Evolutionary conservation across 37 sponge, comb jelly and placozoan species (phyloP).

Genomic region (Diacarnus erythraeanus): DNA sequence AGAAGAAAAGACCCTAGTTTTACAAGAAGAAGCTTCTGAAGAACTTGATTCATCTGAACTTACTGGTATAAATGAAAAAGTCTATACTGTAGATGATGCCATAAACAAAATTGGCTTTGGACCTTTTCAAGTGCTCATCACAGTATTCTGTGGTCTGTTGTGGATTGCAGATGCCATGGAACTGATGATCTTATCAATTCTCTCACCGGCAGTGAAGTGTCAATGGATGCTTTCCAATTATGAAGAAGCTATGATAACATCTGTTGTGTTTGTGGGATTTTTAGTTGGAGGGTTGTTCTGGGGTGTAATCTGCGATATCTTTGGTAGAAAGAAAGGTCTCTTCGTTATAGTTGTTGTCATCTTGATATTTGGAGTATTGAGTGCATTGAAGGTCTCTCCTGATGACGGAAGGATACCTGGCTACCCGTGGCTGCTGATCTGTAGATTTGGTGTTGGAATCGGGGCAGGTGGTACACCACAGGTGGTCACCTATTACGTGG

Average conservation of each 20-base stretch:
- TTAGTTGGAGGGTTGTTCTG: conserved; percentile 57
- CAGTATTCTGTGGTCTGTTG: conserved; percentile 51
- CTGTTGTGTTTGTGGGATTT: conserved; percentile 73
- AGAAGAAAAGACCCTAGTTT: neutral
- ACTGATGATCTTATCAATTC: conserved; percentile 47
- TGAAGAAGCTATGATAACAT: conserved; percentile 51
- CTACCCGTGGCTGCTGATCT: conserved; percentile 40
- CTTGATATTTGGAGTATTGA: conserved; percentile 40
- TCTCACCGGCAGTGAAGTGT: conserved; percentile 43
- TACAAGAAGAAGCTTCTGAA: neutral
- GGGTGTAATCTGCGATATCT: conserved; percentile 50
- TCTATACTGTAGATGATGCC: conserved; percentile 80
- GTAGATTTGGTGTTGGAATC: conserved; percentile 50
- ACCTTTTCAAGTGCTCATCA: conserved; percentile 60
- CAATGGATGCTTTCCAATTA: conserved; percentile 30
- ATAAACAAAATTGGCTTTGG: conserved; percentile 80
- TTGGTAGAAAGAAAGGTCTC: conserved; percentile 55
- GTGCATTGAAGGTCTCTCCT: conserved; percentile 26
- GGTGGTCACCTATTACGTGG: conserved; percentile 51
- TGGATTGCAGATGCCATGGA: conserved; percentile 58
- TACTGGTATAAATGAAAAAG: neutral
- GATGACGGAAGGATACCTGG: conserved; percentile 21
- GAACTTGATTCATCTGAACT: neutral
- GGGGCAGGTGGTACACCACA: conserved; percentile 44
- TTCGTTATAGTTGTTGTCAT: conserved; percentile 34